Evolutionary conservation across 2,888 invertebrate species (phyloP).

Genomic region (Ptychoptera contaminata): DNA sequence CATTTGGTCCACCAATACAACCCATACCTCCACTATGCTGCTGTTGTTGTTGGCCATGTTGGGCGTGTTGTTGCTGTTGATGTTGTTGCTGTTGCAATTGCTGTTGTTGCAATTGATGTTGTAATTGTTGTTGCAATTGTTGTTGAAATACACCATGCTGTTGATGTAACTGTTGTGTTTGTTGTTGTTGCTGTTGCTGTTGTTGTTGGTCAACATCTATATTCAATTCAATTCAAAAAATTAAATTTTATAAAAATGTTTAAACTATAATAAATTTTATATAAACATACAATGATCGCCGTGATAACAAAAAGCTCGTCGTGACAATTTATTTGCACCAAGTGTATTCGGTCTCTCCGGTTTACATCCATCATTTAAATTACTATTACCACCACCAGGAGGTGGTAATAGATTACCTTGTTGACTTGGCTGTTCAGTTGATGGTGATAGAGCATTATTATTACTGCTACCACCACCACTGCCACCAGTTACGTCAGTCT

Average conservation of each 20-base stretch:
- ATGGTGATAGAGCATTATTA: constrained; percentile 47
- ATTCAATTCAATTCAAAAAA: constrained; percentile 42
- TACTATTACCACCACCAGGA: constrained; percentile 30
- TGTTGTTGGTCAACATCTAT: constrained; percentile 35
- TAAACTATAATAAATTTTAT: background rate
- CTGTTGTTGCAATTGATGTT: constrained; percentile 3
- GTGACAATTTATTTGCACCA: constrained; percentile 56
- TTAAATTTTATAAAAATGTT: constrained; percentile 7
- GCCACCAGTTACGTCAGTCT: constrained; percentile 51
- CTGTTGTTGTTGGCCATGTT: background rate
- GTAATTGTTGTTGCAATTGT: constrained; percentile 13
- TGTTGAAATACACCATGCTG: constrained; percentile 14
- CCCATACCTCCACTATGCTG: constrained; percentile 6
- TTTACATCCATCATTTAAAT: constrained; percentile 34
- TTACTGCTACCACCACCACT: constrained; percentile 28
- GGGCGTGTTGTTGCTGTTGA: constrained; percentile 11
- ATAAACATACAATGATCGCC: constrained; percentile 52
- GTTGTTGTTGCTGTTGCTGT: constrained; percentile 24
- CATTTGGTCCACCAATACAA: constrained; percentile 1
- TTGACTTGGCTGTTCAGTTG: constrained; percentile 33
- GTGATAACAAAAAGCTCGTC: constrained; percentile 66
- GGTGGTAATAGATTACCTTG: constrained; percentile 28
- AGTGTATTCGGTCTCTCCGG: constrained; percentile 69
- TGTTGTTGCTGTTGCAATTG: constrained; percentile 10
- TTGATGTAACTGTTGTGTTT: constrained; percentile 10